Conservation (phyloP, 2,113 vertebrate genomes). For the Polypterus bichir region DNA sequence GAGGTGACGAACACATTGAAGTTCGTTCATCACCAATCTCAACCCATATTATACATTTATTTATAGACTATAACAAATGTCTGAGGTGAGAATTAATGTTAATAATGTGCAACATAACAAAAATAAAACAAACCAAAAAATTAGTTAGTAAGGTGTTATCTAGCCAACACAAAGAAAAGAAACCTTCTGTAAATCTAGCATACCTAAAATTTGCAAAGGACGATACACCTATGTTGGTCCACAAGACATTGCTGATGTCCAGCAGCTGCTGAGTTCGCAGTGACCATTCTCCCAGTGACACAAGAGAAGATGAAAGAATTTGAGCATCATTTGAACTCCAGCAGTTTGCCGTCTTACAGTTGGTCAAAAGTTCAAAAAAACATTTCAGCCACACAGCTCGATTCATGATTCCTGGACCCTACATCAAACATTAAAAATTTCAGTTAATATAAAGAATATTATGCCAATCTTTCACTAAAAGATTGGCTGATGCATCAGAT, state of each 20-base stretch:
- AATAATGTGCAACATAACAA: no score
- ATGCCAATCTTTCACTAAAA: no score
- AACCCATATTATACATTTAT: no score
- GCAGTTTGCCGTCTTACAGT: conserved; percentile 36
- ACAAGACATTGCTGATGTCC: conserved; percentile 62
- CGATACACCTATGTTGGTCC: conserved; percentile 72
- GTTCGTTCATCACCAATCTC: no score
- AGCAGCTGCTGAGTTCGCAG: conserved; percentile 74
- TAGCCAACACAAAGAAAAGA: no score
- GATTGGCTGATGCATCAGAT: no score
- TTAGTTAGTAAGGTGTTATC: no score
- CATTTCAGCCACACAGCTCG: conserved; percentile 79
- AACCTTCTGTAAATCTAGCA: background rate
- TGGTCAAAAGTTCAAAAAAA: conserved; percentile 74
- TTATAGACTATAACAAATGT: no score
- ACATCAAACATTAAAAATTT: conserved; percentile 19
- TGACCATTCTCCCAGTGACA: conserved; percentile 75
- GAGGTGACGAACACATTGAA: no score
- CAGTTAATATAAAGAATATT: no score
- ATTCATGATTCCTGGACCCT: conserved; percentile 78
- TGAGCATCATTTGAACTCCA: conserved; percentile 62
- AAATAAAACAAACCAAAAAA: no score
- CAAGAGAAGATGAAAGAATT: conserved; percentile 61
- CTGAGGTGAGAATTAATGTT: no score
- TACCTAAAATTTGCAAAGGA: conserved; percentile 75